Evolutionary conservation across 2,888 invertebrate genomes (phyloP).

Genomic region (Disparrhopalites patrizii): DNA sequence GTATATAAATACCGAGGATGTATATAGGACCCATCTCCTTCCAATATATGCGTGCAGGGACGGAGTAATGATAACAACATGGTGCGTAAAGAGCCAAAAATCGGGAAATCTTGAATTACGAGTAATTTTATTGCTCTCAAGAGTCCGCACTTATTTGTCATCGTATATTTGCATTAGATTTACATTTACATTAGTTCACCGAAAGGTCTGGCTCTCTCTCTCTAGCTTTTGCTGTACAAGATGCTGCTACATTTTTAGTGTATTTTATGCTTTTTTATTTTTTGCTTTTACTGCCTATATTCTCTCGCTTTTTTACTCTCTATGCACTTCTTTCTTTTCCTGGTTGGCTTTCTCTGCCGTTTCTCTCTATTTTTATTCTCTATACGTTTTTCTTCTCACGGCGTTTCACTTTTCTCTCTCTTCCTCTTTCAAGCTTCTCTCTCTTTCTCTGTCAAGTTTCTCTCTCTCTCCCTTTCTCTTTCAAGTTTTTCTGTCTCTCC

Average conservation of each 20-base stretch:
- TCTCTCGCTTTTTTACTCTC: background rate
- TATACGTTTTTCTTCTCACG: background rate
- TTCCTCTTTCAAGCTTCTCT: background rate
- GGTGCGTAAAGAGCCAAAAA: background rate
- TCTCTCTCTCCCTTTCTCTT: background rate
- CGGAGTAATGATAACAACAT: background rate
- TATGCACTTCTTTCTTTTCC: background rate
- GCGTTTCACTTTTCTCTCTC: background rate
- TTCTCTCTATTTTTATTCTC: background rate
- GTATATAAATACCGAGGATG: too few relatives aligned
- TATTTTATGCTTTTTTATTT: conserved; percentile 3
- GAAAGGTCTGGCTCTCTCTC: too few relatives aligned
- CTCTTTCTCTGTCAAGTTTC: background rate
- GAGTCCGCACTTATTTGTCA: conserved; percentile 1
- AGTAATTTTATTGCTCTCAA: conserved; percentile 5
- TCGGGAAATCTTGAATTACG: background rate
- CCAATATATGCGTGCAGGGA: background rate
- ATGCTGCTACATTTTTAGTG: background rate
- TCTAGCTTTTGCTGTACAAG: too few relatives aligned
- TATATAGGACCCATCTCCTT: too few relatives aligned
- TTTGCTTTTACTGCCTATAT: background rate
- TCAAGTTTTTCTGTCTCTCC: too few relatives aligned
- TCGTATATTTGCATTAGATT: conserved; percentile 9
- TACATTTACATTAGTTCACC: background rate
- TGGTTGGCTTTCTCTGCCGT: background rate